phyloP scores from a whole-genome alignment of 2,113 vertebrate species.

The Centropristis striata region DNA sequence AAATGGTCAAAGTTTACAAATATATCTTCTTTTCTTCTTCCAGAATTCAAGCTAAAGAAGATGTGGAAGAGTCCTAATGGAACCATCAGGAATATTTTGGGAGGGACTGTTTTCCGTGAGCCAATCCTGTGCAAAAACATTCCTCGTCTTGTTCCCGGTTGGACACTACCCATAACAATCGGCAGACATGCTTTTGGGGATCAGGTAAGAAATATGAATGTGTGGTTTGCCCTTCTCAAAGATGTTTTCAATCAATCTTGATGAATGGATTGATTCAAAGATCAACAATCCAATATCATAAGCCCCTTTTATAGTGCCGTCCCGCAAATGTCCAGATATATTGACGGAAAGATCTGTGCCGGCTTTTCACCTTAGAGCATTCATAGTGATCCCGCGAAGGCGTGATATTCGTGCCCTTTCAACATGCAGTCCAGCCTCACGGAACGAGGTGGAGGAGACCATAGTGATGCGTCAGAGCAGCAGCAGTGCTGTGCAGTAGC shows the following conservation, averaged over 20 bases:
- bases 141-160: constrained; percentile 94
- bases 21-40: not conserved
- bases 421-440: too few species aligned
- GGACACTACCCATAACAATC: constrained; percentile 94
- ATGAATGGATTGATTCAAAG: too few species aligned
- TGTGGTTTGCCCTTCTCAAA: not conserved
- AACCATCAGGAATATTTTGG: constrained; percentile 97
- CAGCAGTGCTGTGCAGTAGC: too few species aligned
- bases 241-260: not conserved
- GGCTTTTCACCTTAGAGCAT: too few species aligned
- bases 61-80: constrained; percentile 99
- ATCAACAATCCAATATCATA: too few species aligned
- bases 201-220: constrained; percentile 86
- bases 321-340: too few species aligned
- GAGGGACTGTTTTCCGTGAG: constrained; percentile 96
- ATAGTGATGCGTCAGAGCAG: too few species aligned
- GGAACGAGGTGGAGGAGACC: too few species aligned
- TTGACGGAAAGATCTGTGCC: too few species aligned
- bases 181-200: constrained; percentile 96
- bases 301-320: too few species aligned
- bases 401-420: too few species aligned
- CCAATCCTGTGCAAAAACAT: constrained; percentile 97
- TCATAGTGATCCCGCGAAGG: too few species aligned
- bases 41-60: constrained; percentile 96
- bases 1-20: not conserved